Evolutionary conservation across 2,113 vertebrate genomes (phyloP).

Genomic region (Acanthisitta chloris): DNA sequence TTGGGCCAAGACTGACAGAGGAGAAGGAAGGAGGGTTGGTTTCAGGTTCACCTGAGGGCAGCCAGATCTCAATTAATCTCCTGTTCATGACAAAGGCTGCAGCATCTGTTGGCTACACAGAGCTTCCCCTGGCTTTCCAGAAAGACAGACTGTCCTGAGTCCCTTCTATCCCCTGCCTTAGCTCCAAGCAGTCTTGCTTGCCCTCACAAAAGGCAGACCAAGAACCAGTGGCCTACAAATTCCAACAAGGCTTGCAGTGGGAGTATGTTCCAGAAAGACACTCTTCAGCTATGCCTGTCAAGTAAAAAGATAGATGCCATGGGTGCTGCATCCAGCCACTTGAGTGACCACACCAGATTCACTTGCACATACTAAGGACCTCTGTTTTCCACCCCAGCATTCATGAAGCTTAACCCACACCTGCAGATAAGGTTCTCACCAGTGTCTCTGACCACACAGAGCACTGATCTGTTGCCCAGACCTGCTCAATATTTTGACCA

Average conservation of each 20-base stretch:
- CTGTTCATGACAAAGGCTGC: neutral
- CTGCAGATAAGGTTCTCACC: neutral
- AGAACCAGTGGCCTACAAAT: neutral
- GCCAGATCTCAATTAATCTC: neutral
- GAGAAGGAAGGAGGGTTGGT: neutral
- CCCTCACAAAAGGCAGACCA: neutral
- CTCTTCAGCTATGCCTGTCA: neutral
- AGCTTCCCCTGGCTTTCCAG: neutral
- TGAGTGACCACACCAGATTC: neutral
- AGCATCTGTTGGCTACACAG: neutral
- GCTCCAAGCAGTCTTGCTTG: neutral
- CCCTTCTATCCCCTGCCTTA: neutral
- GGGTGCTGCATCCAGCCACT: neutral
- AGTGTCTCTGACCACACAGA: neutral
- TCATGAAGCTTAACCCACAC: neutral
- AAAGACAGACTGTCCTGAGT: neutral
- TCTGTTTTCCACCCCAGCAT: neutral
- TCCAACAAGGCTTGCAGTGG: neutral
- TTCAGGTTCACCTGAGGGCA: neutral
- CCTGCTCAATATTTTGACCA: neutral
- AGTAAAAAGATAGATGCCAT: neutral
- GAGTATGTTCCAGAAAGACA: neutral
- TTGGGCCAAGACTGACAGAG: neutral
- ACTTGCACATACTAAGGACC: accelerated
- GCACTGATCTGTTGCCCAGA: neutral